Evolutionary conservation across 2,113 vertebrate species (phyloP).

Genomic region (Ciconia maguari): DNA sequence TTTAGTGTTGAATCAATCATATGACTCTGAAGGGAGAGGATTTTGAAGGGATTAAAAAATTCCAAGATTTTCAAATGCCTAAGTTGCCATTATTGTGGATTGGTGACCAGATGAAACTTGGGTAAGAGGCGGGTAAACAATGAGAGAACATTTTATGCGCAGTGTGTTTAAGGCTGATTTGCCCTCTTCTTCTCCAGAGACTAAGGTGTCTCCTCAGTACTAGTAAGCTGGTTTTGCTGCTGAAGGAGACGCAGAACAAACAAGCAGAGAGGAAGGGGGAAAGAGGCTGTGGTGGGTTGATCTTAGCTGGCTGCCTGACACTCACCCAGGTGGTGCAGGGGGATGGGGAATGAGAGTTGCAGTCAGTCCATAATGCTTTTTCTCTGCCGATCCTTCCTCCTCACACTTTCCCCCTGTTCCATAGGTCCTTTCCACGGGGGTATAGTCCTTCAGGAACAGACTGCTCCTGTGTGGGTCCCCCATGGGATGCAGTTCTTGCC

Average conservation of each 20-base stretch:
- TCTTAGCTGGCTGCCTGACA: not conserved
- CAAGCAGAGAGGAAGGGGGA: not conserved
- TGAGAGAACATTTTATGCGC: not conserved
- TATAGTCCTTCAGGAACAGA: not conserved
- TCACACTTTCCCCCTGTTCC: not conserved
- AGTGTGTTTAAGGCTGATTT: not conserved
- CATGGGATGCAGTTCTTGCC: no score
- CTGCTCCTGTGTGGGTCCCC: not conserved
- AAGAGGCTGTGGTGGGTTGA: not conserved
- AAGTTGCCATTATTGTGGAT: not conserved
- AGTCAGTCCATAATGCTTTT: not conserved
- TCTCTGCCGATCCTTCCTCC: not conserved
- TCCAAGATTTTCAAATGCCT: not conserved
- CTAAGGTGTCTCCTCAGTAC: not conserved
- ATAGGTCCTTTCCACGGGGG: not conserved
- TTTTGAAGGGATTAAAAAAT: not conserved
- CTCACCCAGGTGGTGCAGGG: not conserved
- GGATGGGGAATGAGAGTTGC: not conserved
- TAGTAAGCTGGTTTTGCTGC: not conserved
- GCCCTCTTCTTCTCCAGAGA: not conserved
- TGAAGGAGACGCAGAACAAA: not conserved
- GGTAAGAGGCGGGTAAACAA: not conserved
- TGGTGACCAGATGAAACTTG: not conserved
- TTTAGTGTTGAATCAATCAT: not conserved
- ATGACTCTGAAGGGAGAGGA: no score